A percentile compares a stretch with the other conserved stretches of the same genome.
Conservation (phyloP, 2,888 invertebrate genomes). For the Fragum fragum region DNA sequence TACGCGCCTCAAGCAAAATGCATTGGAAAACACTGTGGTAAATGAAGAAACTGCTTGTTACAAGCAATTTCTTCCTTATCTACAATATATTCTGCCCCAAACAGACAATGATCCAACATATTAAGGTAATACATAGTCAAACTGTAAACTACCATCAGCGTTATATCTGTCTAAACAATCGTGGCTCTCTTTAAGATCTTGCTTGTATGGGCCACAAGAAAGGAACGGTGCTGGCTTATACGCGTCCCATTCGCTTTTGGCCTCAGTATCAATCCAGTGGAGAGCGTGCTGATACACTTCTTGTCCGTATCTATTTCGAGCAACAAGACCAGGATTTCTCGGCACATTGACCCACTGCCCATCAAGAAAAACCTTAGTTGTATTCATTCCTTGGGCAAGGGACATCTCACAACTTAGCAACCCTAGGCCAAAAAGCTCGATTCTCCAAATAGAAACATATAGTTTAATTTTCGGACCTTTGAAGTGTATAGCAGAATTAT, state of each 20-base stretch:
- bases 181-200: slow-evolving; percentile 50
- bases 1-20: no score
- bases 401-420: slow-evolving; percentile 74
- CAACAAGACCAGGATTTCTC: slow-evolving; percentile 82
- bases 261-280: slow-evolving; percentile 75
- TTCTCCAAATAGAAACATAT: slow-evolving; percentile 67
- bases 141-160: slow-evolving; percentile 82
- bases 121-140: slow-evolving; percentile 61
- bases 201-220: neutral
- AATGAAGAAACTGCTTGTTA: no score
- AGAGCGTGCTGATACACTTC: slow-evolving; percentile 82
- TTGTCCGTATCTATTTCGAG: slow-evolving; percentile 81
- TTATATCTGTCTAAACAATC: slow-evolving; percentile 81
- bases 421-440: slow-evolving; percentile 81
- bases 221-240: slow-evolving; percentile 76
- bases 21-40: no score
- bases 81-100: no score
- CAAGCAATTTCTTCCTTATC: no score
- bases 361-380: slow-evolving; percentile 76
- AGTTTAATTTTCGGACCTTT: slow-evolving; percentile 75
- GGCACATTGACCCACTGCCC: slow-evolving; percentile 80
- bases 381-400: slow-evolving; percentile 55
- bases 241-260: slow-evolving; percentile 73
- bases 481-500: slow-evolving; percentile 56
- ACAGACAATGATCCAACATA: no score